phyloP scores from a whole-genome alignment of 2,113 vertebrate species.

The Serinus canaria region DNA sequence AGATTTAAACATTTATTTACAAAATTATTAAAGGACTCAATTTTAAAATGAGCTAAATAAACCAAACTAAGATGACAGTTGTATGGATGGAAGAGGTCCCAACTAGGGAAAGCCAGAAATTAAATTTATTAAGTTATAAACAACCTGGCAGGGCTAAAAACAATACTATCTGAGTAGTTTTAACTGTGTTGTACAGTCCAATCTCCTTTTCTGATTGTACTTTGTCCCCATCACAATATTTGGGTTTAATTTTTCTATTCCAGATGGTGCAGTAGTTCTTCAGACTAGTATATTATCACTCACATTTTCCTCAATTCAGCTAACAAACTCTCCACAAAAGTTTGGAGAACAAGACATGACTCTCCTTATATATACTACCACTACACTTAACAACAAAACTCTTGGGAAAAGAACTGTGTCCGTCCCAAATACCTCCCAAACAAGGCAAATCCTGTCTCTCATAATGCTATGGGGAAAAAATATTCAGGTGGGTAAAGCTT shows the following conservation, averaged over 20 bases:
- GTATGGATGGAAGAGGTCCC: neutral
- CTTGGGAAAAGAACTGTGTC: neutral
- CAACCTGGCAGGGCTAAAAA: neutral
- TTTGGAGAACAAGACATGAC: neutral
- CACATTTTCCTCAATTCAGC: neutral
- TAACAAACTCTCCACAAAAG: neutral
- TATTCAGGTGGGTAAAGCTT: neutral
- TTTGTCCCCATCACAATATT: neutral
- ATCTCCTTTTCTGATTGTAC: neutral
- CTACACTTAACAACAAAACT: neutral
- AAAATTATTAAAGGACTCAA: neutral
- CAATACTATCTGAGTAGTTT: neutral
- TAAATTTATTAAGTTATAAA: neutral
- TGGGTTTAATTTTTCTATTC: neutral
- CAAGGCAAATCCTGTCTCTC: neutral
- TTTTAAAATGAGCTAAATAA: neutral
- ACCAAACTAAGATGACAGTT: neutral
- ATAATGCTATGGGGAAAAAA: neutral
- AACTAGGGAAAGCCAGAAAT: neutral
- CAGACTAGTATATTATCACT: neutral
- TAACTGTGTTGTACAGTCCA: neutral
- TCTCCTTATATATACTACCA: neutral
- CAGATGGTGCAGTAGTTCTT: neutral
- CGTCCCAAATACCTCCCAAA: neutral
- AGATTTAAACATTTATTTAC: neutral